Evolutionary conservation across 2,888 invertebrate species (phyloP).

Genomic region (Mystacides longicornis): DNA sequence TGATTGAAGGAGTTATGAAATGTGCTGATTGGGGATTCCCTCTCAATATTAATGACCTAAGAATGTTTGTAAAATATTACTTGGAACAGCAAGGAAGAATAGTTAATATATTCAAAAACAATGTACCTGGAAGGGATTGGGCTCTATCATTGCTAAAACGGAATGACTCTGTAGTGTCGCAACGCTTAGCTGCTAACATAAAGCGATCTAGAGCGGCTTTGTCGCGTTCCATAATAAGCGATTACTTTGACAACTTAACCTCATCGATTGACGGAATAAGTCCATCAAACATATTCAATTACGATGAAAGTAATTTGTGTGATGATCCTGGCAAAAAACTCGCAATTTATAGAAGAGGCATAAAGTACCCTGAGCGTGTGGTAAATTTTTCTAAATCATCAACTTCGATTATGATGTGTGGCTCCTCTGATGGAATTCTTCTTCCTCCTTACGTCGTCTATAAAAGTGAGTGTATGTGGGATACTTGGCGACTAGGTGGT

Average conservation of each 20-base stretch:
- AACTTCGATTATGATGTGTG: background rate
- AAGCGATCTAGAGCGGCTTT: background rate
- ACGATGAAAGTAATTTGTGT: background rate
- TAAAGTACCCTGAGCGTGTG: background rate
- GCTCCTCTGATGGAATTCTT: background rate
- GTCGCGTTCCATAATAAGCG: background rate
- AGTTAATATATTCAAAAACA: background rate
- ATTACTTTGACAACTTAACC: background rate
- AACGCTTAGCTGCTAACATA: background rate
- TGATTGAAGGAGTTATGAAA: background rate
- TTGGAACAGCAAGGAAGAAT: background rate
- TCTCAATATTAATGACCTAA: background rate
- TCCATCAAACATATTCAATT: background rate
- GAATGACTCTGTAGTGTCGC: background rate
- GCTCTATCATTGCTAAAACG: background rate
- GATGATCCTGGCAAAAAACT: too few relatives aligned
- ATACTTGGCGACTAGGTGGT: background rate
- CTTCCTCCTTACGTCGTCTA: background rate
- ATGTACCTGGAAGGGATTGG: background rate
- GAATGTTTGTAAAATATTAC: background rate
- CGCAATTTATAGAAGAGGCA: background rate
- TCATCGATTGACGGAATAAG: background rate
- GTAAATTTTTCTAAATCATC: background rate
- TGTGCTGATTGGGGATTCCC: background rate
- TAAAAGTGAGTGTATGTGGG: background rate